These are phyloP conservation scores for Panurus biarmicus DNA, from an alignment of 2,113 vertebrate genomes.

Conservation along the genomic window DNA sequence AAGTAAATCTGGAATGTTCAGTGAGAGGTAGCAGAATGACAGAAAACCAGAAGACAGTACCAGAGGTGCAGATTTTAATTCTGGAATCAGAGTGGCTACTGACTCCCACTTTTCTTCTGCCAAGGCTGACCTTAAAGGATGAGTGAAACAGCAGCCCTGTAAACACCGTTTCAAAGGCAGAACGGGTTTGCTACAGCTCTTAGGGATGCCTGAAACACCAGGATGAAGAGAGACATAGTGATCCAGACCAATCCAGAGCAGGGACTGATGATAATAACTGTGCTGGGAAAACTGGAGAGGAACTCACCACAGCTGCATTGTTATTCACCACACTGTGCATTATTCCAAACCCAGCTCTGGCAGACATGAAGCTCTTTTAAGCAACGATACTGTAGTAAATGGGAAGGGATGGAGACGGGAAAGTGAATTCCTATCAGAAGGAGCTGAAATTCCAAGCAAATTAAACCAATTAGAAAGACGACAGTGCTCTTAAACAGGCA, in stretches of 20 bases:
- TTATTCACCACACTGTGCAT: neutral
- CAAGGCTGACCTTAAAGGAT: neutral
- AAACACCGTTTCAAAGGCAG: neutral
- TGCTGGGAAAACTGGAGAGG: neutral
- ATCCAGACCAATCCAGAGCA: neutral
- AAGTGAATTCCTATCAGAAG: neutral
- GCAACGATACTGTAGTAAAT: neutral
- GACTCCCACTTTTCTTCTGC: neutral
- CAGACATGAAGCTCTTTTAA: neutral
- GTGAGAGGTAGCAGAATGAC: neutral
- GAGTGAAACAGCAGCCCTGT: neutral
- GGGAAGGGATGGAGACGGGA: neutral
- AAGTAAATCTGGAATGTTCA: neutral
- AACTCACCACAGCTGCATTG: neutral
- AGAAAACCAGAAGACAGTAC: neutral
- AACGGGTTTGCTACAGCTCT: neutral
- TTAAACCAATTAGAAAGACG: neutral
- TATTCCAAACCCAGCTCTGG: neutral
- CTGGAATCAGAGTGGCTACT: neutral
- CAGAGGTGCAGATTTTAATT: neutral
- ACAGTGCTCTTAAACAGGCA: neutral
- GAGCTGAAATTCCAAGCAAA: neutral
- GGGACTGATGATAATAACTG: neutral
- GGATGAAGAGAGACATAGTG: neutral
- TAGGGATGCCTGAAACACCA: neutral